Conservation (phyloP, 1,140 invertebrate species). For the Parapsyche elsis region DNA sequence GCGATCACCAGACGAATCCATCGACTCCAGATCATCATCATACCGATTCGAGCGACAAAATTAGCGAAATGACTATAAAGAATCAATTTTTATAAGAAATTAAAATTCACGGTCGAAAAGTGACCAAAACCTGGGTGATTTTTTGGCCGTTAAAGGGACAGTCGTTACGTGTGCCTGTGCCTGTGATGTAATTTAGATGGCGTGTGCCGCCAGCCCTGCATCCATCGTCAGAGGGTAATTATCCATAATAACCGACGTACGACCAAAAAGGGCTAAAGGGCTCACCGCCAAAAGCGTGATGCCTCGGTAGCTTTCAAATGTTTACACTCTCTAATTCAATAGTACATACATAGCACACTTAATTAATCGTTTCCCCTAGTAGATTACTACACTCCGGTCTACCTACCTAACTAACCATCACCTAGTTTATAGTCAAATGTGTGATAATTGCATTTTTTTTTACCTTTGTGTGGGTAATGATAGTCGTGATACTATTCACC, state of each 20-base stretch:
- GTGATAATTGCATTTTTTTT: neutral
- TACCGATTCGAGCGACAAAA: too few relatives aligned
- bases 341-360: neutral
- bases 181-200: conserved; percentile 41
- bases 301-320: conserved; percentile 37
- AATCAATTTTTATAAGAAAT: too few relatives aligned
- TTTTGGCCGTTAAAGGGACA: neutral
- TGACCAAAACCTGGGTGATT: too few relatives aligned
- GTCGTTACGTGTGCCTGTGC: neutral
- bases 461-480: neutral
- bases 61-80: too few relatives aligned
- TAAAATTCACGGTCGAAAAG: too few relatives aligned
- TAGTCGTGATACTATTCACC: too few relatives aligned
- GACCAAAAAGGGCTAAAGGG: conserved; percentile 28
- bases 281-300: conserved; percentile 21
- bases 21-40: too few relatives aligned
- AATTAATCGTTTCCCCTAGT: conserved; percentile 21
- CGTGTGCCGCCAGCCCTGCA: conserved; percentile 43
- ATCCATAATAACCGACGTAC: conserved; percentile 36
- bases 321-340: conserved; percentile 42
- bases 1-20: too few relatives aligned
- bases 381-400: too few relatives aligned
- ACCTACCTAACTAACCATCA: too few relatives aligned
- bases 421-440: too few relatives aligned
- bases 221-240: conserved; percentile 38